A percentile compares a stretch with the other conserved stretches of the same genome.
These are phyloP conservation scores for Strongylocentrotus purpuratus DNA, from an alignment of 35 echinoderm and acorn worm species.

Conservation along the genomic window DNA sequence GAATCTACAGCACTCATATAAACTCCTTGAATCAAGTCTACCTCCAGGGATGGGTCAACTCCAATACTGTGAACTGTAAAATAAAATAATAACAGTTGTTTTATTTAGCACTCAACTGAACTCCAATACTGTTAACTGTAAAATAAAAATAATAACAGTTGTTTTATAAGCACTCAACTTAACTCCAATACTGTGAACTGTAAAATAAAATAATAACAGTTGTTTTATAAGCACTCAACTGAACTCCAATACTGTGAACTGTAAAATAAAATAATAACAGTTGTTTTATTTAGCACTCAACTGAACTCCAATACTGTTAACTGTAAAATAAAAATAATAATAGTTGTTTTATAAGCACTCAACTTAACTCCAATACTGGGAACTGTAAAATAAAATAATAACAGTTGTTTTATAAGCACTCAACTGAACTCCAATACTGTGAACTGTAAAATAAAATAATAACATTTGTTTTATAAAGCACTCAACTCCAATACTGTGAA, in stretches of 20 bases:
- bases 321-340: too few species aligned
- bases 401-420: neutral
- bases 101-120: too few species aligned
- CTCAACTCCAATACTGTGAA: too few species aligned
- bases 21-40: conserved; percentile 72
- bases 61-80: conserved; percentile 59
- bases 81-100: neutral
- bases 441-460: conserved; percentile 42
- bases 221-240: too few species aligned
- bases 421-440: conserved; percentile 53
- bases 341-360: too few species aligned
- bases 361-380: conserved; percentile 61
- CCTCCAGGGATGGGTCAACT: conserved; percentile 74
- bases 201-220: conserved; percentile 16
- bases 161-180: too few species aligned
- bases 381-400: conserved; percentile 47
- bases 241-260: conserved; percentile 61
- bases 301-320: too few species aligned
- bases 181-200: conserved; percentile 61
- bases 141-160: too few species aligned
- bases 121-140: too few species aligned
- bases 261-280: conserved; percentile 27
- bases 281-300: too few species aligned
- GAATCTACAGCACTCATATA: conserved; percentile 54
- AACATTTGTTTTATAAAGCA: neutral